These are phyloP conservation scores for Sinodicranocentrus sp. DNA, from an alignment of 2,888 invertebrate species.

Conservation along the genomic window DNA sequence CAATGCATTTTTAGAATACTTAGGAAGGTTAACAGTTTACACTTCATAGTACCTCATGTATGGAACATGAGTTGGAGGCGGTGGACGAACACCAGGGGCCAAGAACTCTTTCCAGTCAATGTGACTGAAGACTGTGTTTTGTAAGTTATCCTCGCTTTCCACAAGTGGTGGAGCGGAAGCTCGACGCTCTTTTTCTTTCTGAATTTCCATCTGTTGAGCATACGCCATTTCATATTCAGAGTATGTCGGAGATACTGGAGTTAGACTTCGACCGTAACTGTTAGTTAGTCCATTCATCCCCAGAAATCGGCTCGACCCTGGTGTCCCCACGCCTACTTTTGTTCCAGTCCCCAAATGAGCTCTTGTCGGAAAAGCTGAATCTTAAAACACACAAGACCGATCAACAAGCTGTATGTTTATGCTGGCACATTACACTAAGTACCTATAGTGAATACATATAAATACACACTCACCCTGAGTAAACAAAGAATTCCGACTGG, in stretches of 20 bases:
- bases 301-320: slow-evolving; percentile 18
- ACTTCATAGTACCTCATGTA: slow-evolving; percentile 40
- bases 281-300: slow-evolving; percentile 40
- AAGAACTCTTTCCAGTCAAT: slow-evolving; percentile 76
- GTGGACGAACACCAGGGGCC: slow-evolving; percentile 73
- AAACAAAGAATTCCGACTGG: slow-evolving; percentile 43
- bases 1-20: too few species aligned
- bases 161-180: slow-evolving; percentile 20
- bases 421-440: too few species aligned
- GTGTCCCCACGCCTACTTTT: slow-evolving; percentile 30
- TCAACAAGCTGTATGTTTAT: too few species aligned
- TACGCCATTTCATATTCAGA: slow-evolving; percentile 62
- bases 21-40: too few species aligned
- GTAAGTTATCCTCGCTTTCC: slow-evolving; percentile 37
- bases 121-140: slow-evolving; percentile 75
- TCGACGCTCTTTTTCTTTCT: slow-evolving; percentile 54
- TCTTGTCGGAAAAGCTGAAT: too few species aligned
- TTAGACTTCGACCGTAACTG: neutral
- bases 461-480: slow-evolving; percentile 45
- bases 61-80: slow-evolving; percentile 73
- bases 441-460: too few species aligned
- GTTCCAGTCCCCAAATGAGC: slow-evolving; percentile 26
- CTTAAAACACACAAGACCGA: too few species aligned
- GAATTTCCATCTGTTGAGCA: slow-evolving; percentile 56
- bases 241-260: slow-evolving; percentile 38